Base-by-base conservation (phyloP, 2,113 vertebrate species). In the Malurus melanocephalus region DNA sequence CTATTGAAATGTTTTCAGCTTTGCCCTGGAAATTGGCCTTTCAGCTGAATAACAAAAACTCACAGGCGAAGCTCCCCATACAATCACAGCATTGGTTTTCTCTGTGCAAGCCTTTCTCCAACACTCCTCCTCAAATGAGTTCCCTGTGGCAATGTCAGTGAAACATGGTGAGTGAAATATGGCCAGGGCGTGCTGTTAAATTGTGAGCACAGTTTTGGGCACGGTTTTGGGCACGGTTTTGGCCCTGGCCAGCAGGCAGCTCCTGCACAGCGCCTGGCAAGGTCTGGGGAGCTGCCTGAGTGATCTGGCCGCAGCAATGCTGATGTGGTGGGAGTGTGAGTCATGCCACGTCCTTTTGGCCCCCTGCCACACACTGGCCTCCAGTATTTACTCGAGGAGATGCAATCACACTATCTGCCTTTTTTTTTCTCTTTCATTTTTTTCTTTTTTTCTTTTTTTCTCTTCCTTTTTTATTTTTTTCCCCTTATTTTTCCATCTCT, bases 1-100 rank as follows among this genome's bases (percentile, higher is more conserved):
- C 93, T 88, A 62, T 88, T 89, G 91, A 90, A 94, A 87, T 67
- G 35, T 17, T 38, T 43, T 62, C 73, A 57, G 56, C 71, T 92
- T 84, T 86, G 71, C 67, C 51, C 42, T 88, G 73, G 55, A 82
- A 83, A 24, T 33, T 52, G 65, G 73, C 19, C 20, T 73, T 90
- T 81, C 65, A 46, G 60, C 32, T n/a, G 67, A 82, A 67, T 64
- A 80, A 74, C 84, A 87, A 90, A 87, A 66, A 14, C 32, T 83
- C 46, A 28, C 16, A 59, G 64, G 43, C 51, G 28, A 60, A 89
- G 17, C 62, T 91, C 26, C 33, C 27, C 30, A 49, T 71, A 27
- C 13, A 67, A 48, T 38, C 76, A 75, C 35, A 69, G 45, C 22
- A 26, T 1, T 56, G 48, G 19, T 79, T 72, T 90, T 59, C 33